Percentiles rank a stretch among this genome's conserved stretches.
phyloP scores from a whole-genome alignment of 2,888 invertebrate species.

The Hirtodrosophila confusa region DNA sequence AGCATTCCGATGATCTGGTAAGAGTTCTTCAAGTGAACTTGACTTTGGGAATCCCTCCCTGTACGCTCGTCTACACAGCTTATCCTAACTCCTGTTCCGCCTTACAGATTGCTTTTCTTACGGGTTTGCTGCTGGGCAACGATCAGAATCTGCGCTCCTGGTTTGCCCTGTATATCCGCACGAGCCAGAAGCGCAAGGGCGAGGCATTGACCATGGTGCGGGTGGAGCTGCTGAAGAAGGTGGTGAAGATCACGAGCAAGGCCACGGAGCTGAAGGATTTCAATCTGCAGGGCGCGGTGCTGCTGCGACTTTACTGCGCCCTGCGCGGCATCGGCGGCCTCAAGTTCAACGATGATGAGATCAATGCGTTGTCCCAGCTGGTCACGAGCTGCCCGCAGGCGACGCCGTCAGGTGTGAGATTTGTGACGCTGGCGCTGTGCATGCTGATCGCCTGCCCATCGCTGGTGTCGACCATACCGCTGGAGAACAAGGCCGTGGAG shows the following conservation, averaged over 20 bases:
- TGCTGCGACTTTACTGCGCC: constrained; percentile 95
- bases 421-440: constrained; percentile 96
- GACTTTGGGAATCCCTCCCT: too few relatives aligned
- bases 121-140: constrained; percentile 94
- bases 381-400: constrained; percentile 95
- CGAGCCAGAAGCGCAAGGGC: constrained; percentile 88
- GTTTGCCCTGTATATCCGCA: constrained; percentile 96
- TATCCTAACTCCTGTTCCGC: too few relatives aligned
- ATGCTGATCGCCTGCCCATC: constrained; percentile 98
- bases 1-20: constrained; percentile 87
- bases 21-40: constrained; percentile 31
- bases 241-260: constrained; percentile 88
- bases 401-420: constrained; percentile 95
- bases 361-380: constrained; percentile 91
- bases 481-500: constrained; percentile 94
- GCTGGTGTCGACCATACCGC: constrained; percentile 89
- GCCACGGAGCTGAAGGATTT: constrained; percentile 87
- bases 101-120: constrained; percentile 90
- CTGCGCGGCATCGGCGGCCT: constrained; percentile 96
- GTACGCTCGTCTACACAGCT: too few relatives aligned
- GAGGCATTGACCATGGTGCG: constrained; percentile 87
- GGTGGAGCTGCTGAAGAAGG: constrained; percentile 89
- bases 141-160: constrained; percentile 95
- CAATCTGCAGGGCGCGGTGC: constrained; percentile 94
- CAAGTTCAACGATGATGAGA: constrained; percentile 97